Evolutionary conservation across 2,797 vertebrate species (phyloP).

Genomic region (Pangasius mekongensis): DNA sequence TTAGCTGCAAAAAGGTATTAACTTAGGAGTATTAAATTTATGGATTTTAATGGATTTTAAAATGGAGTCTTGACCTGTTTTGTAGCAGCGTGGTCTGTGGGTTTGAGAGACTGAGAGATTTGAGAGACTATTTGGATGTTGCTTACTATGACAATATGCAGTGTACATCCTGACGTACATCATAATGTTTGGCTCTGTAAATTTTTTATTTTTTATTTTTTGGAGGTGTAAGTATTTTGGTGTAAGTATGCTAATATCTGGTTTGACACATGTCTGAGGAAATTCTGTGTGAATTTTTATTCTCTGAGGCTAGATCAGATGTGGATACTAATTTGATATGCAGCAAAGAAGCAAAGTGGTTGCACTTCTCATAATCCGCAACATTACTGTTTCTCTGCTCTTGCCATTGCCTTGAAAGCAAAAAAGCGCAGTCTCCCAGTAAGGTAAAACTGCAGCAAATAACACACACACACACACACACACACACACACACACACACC

Average conservation of each 20-base stretch:
- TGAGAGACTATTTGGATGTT: background rate
- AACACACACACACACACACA: too few relatives aligned
- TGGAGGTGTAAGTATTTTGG: background rate
- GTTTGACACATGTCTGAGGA: background rate
- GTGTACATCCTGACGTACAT: background rate
- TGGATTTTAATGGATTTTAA: too few relatives aligned
- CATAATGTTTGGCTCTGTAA: background rate
- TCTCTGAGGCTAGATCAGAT: background rate
- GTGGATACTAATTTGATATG: background rate
- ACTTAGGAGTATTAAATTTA: too few relatives aligned
- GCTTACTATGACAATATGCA: background rate
- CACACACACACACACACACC: too few relatives aligned
- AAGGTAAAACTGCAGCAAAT: background rate
- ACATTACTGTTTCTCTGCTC: background rate
- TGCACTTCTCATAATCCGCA: background rate
- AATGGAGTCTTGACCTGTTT: too few relatives aligned
- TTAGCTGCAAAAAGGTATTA: too few relatives aligned
- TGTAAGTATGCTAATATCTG: background rate
- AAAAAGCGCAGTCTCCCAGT: background rate
- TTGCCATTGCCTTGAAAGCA: background rate
- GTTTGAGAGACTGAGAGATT: too few relatives aligned
- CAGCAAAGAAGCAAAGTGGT: background rate
- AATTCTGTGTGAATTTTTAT: background rate
- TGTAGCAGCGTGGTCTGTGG: too few relatives aligned
- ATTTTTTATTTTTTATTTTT: too few relatives aligned